Conservation (phyloP, 2,113 vertebrate genomes). For the Brachyistius frenatus region DNA sequence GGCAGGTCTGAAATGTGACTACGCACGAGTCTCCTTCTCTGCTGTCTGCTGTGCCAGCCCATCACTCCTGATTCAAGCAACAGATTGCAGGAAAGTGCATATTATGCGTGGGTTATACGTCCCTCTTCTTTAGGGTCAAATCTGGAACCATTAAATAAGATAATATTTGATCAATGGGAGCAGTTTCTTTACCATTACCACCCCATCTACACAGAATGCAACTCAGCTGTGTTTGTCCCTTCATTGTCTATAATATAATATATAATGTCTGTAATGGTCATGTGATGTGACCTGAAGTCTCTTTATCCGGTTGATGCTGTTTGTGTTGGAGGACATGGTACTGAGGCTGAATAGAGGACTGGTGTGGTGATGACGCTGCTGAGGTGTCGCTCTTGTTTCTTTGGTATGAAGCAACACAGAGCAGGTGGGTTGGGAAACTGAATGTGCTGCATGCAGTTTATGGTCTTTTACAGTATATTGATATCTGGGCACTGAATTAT, state of each 20-base stretch:
- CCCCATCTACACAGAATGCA: neutral
- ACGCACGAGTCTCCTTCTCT: too few species aligned
- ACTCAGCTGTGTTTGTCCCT: too few species aligned
- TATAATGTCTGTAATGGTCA: neutral
- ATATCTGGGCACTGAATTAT: neutral
- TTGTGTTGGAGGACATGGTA: too few species aligned
- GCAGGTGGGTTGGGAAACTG: slow-evolving; percentile 21
- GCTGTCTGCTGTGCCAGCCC: too few species aligned
- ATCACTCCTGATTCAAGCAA: too few species aligned
- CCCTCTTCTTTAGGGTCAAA: too few species aligned
- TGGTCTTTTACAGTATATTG: neutral
- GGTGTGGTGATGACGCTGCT: too few species aligned
- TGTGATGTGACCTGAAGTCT: neutral
- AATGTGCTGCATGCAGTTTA: slow-evolving; percentile 3
- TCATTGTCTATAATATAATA: neutral
- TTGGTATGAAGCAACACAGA: neutral
- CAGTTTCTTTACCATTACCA: neutral
- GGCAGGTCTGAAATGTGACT: too few species aligned
- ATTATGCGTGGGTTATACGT: too few species aligned
- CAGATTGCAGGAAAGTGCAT: too few species aligned
- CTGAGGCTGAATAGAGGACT: neutral
- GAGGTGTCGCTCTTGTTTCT: neutral
- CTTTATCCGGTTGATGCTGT: neutral
- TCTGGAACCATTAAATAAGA: neutral
- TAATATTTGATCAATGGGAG: neutral